These are phyloP conservation scores for Phataginus tetradactyla DNA, from an alignment of 2,797 vertebrate species.

Conservation along the genomic window DNA sequence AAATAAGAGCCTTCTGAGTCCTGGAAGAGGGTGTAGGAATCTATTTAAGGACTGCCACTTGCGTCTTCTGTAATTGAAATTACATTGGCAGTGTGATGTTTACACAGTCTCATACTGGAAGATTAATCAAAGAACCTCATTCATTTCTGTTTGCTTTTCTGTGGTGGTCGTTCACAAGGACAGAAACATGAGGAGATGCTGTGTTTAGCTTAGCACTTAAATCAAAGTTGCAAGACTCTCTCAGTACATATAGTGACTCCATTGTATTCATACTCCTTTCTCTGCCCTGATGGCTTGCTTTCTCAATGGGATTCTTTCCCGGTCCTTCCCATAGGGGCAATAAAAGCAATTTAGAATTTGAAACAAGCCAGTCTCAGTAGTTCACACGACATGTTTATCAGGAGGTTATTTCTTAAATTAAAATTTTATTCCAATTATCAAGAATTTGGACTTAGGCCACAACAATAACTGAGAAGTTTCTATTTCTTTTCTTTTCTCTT, in stretches of 20 bases:
- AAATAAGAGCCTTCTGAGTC: slow-evolving; percentile 16
- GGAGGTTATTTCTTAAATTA: slow-evolving; percentile 56
- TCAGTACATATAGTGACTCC: not conserved
- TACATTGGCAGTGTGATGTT: slow-evolving; percentile 25
- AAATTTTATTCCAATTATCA: slow-evolving; percentile 23
- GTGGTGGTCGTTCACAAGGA: not conserved
- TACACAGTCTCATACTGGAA: slow-evolving; percentile 59
- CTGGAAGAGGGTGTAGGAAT: not conserved
- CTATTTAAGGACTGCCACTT: slow-evolving; percentile 61
- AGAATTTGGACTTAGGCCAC: not conserved
- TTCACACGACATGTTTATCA: not conserved
- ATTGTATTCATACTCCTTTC: not conserved
- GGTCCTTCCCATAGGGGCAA: not conserved
- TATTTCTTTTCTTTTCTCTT: not conserved
- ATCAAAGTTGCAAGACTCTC: slow-evolving; percentile 23
- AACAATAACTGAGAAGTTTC: not conserved
- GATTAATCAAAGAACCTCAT: slow-evolving; percentile 66
- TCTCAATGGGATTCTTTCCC: slow-evolving; percentile 54
- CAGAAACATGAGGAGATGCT: slow-evolving; percentile 35
- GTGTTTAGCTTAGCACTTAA: slow-evolving; percentile 53
- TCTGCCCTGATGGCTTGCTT: not conserved
- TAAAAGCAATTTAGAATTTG: slow-evolving; percentile 53
- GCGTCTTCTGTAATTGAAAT: slow-evolving; percentile 72
- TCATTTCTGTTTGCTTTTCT: slow-evolving; percentile 60
- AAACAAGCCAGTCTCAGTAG: slow-evolving; percentile 14